These are phyloP conservation scores for Galeopterus variegatus DNA, from an alignment of 2,113 vertebrate genomes.

Conservation along the genomic window DNA sequence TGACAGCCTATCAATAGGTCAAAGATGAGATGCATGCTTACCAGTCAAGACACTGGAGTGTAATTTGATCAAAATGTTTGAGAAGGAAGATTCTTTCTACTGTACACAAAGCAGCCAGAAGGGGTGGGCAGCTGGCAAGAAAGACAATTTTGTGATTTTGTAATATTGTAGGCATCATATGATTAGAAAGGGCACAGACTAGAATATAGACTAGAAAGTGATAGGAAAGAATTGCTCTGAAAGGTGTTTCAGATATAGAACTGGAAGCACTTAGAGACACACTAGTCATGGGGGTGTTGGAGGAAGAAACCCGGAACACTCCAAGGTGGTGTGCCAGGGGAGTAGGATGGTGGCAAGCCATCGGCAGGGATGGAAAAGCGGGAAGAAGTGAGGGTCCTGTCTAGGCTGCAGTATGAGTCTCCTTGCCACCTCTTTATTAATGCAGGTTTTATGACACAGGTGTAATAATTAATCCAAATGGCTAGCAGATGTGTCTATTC, in stretches of 20 bases:
- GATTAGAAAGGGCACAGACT: slow-evolving; percentile 52
- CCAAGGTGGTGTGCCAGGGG: neutral
- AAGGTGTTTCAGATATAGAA: slow-evolving; percentile 24
- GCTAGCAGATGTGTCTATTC: slow-evolving; percentile 90
- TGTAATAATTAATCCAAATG: slow-evolving; percentile 91
- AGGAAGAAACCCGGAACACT: neutral
- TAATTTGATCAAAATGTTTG: slow-evolving; percentile 62
- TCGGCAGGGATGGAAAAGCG: neutral
- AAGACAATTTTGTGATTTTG: neutral
- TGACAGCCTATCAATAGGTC: slow-evolving; percentile 33
- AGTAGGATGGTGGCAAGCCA: neutral
- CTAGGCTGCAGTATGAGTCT: slow-evolving; percentile 83
- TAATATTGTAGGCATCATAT: slow-evolving; percentile 69
- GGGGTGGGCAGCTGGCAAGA: neutral
- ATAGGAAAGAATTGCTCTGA: neutral
- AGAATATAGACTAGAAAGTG: slow-evolving; percentile 21
- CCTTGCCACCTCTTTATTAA: slow-evolving; percentile 86
- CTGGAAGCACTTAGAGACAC: neutral
- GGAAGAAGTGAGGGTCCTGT: slow-evolving; percentile 68
- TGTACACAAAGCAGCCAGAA: slow-evolving; percentile 31
- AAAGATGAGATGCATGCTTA: slow-evolving; percentile 58
- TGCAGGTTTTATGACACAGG: slow-evolving; percentile 89
- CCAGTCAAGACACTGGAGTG: neutral
- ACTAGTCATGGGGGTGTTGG: neutral
- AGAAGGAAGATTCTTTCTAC: slow-evolving; percentile 32